A percentile compares a stretch with the other conserved stretches of the same genome.
These are phyloP conservation scores for Dryomyza anilis DNA, from an alignment of 2,888 invertebrate species.

Conservation along the genomic window DNA sequence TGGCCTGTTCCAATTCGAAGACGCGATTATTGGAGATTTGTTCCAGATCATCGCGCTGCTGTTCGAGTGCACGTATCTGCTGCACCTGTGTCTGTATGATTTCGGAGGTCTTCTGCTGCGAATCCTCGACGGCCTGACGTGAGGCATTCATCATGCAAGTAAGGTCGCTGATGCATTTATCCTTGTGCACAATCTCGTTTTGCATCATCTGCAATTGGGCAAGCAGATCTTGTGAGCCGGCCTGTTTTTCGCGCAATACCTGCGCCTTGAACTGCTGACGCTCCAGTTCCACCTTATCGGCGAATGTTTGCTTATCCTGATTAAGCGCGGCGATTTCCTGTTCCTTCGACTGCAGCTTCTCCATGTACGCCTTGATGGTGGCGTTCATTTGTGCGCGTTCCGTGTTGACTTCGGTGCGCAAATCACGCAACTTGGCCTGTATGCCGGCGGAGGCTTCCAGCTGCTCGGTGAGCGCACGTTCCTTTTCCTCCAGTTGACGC, in stretches of 20 bases:
- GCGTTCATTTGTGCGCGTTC: constrained; percentile 57
- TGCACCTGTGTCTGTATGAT: constrained; percentile 51
- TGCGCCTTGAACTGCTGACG: constrained; percentile 59
- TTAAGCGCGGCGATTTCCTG: constrained; percentile 51
- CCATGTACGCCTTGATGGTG: constrained; percentile 51
- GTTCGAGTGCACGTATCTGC: constrained; percentile 51
- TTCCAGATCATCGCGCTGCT: constrained; percentile 56
- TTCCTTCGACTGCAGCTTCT: constrained; percentile 54
- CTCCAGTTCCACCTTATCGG: constrained; percentile 55
- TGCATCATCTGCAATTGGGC: constrained; percentile 55
- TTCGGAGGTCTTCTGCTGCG: constrained; percentile 51
- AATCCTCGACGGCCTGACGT: constrained; percentile 48
- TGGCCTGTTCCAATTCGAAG: constrained; percentile 55
- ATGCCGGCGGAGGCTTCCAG: constrained; percentile 76
- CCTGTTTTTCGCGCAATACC: constrained; percentile 55
- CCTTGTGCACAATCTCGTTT: constrained; percentile 54
- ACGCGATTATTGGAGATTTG: constrained; percentile 53
- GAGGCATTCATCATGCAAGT: constrained; percentile 51
- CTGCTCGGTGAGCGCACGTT: constrained; percentile 76
- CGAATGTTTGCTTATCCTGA: constrained; percentile 53
- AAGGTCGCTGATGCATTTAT: constrained; percentile 54
- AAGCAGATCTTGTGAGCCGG: constrained; percentile 54
- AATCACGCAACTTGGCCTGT: constrained; percentile 78
- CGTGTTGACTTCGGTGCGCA: constrained; percentile 65
- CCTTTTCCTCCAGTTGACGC: constrained; percentile 87